Evolutionary conservation across 2,113 vertebrate genomes (phyloP).

Genomic region (Osmerus eperlanus): DNA sequence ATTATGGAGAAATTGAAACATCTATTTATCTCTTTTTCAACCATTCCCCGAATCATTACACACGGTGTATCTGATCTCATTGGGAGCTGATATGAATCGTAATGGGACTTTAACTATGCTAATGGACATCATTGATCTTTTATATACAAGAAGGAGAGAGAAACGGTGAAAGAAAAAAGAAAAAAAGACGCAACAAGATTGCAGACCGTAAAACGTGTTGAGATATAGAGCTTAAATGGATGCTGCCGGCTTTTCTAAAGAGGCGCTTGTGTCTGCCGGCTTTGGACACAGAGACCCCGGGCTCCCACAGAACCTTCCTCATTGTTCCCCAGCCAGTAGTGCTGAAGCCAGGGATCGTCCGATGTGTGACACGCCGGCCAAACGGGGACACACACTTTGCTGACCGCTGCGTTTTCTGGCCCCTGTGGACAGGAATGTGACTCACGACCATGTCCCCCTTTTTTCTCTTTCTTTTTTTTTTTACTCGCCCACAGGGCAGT

Average conservation of each 20-base stretch:
- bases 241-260: constrained; percentile 34
- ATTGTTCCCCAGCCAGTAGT: constrained; percentile 63
- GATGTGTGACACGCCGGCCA: constrained; percentile 55
- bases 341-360: constrained; percentile 69
- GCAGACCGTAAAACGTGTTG: constrained; percentile 26
- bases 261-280: constrained; percentile 33
- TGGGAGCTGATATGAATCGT: constrained; percentile 45
- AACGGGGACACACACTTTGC: constrained; percentile 57
- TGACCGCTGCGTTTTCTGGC: constrained; percentile 51
- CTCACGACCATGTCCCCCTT: too few relatives aligned
- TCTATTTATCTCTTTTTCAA: constrained; percentile 26
- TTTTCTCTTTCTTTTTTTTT: too few relatives aligned
- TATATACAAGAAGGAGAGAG: constrained; percentile 26
- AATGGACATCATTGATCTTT: constrained; percentile 55
- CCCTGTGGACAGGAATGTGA: constrained; percentile 55
- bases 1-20: constrained; percentile 51
- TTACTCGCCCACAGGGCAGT: too few relatives aligned
- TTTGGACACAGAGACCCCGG: constrained; percentile 38
- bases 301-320: constrained; percentile 69
- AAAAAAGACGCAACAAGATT: background rate
- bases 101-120: constrained; percentile 48
- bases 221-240: constrained; percentile 38
- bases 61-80: constrained; percentile 32
- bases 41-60: constrained; percentile 46
- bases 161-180: background rate